These are phyloP conservation scores for Trypoxylus dichotomus DNA, from an alignment of 1,140 invertebrate genomes.

Conservation along the genomic window DNA sequence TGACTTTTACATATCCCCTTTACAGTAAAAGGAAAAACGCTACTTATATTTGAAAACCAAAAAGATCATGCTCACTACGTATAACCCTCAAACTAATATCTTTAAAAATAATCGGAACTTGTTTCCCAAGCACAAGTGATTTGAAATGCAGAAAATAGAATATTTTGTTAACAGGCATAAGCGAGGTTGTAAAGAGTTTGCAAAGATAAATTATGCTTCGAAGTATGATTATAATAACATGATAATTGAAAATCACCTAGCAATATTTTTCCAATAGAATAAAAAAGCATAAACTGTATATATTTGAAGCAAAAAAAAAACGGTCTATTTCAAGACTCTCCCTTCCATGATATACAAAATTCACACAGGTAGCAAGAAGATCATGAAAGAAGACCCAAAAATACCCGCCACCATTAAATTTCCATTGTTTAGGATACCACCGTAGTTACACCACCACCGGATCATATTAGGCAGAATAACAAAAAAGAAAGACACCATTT, in stretches of 20 bases:
- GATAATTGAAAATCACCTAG: neutral
- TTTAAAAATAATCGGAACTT: too few species aligned
- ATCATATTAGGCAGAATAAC: neutral
- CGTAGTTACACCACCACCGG: neutral
- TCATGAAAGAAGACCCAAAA: neutral
- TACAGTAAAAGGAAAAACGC: neutral
- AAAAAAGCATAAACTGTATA: neutral
- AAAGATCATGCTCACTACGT: neutral
- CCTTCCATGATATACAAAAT: neutral
- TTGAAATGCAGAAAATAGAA: neutral
- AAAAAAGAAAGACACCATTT: neutral
- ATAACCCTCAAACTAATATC: neutral
- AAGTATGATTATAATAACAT: neutral
- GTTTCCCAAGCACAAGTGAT: neutral
- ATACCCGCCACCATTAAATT: neutral
- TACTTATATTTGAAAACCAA: neutral
- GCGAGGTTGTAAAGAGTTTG: neutral
- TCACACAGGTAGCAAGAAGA: neutral
- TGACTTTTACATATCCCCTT: neutral
- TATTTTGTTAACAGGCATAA: neutral
- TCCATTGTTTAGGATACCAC: neutral
- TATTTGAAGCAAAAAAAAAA: neutral
- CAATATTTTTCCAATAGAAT: neutral
- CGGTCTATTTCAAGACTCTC: neutral
- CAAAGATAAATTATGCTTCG: neutral